Evolutionary conservation across 2,888 invertebrate species (phyloP), one percentile per base, ranked within the genome.

Genomic region (Lochmaea crataegi): DNA sequence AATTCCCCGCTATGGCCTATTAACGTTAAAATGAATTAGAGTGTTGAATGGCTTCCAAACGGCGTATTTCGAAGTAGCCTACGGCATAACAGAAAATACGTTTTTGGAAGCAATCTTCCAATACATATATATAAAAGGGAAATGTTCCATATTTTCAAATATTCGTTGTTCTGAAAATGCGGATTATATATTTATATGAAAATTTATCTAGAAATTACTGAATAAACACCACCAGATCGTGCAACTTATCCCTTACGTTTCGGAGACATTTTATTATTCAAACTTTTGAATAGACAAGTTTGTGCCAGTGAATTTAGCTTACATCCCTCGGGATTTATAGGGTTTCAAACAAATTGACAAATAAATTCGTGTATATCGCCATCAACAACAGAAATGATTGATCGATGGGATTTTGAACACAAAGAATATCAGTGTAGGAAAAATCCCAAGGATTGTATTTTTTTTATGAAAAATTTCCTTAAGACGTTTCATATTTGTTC

Each of bases 241-340:
- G 16, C 14, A 16, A 16, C 53, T n/a, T 58, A 10, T 58, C 56
- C 10, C 41, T 69, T 61, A 69, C 41, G 68, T 53, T 69, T 53
- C 26, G 48, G 38, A 69, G 60, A 51, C 18, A 69, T 63, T 63
- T 63, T 69, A 63, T 53, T 38, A 61, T 68, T 68, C 38, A 68
- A 68, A 61, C 61, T 68, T 68, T 45, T 42, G 68, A 68, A 48
- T 61, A 68, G 58, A 38, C 61, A 48, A 61, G 48, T 68, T 61
- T 51, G 26, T 60, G 6, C 14, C 42, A 3, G 42, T 63, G 41
- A 69, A 51, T 69, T 63, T 41, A 38, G 53, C 60, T 61, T 69
- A 63, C 38, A 63, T 42, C 63, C 41, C 14, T 3, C 5, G 32
- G 63, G 68, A 69, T 69, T 63, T 42, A 18, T 38, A 42, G 57